phyloP scores from a whole-genome alignment of 2,113 vertebrate genomes.

The Prochilodus magdalenae region DNA sequence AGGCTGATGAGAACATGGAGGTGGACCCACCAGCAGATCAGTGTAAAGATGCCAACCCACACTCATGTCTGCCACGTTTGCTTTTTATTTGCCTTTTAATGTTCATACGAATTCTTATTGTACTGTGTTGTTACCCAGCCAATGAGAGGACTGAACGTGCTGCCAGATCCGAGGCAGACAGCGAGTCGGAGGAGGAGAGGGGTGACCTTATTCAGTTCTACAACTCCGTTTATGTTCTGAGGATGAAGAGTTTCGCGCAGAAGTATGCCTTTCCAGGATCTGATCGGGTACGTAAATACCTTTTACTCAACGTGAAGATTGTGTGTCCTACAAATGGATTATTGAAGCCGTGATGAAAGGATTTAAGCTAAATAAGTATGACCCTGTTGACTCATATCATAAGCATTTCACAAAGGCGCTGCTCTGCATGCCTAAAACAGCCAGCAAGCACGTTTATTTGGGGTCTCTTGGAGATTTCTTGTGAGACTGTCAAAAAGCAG shows the following conservation, averaged over 20 bases:
- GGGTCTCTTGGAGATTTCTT: too few relatives aligned
- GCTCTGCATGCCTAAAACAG: too few relatives aligned
- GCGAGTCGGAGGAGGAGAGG: constrained; percentile 78
- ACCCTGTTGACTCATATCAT: too few relatives aligned
- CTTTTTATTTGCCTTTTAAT: neutral
- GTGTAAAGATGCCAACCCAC: constrained; percentile 59
- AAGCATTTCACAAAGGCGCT: too few relatives aligned
- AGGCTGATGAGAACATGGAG: constrained; percentile 74
- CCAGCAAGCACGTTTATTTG: too few relatives aligned
- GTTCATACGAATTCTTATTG: neutral
- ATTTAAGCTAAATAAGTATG: too few relatives aligned
- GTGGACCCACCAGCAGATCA: constrained; percentile 74
- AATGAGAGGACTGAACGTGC: constrained; percentile 63
- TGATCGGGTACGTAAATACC: constrained; percentile 78
- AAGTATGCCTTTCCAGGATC: constrained; percentile 81
- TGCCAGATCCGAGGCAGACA: neutral
- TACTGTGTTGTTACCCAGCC: constrained; percentile 48
- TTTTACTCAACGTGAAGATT: neutral
- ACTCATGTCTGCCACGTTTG: neutral
- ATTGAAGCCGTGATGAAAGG: too few relatives aligned
- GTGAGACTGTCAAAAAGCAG: too few relatives aligned
- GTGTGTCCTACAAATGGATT: too few relatives aligned
- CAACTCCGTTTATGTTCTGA: constrained; percentile 87
- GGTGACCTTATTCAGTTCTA: constrained; percentile 97
- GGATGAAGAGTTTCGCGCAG: constrained; percentile 89